Conservation (phyloP, 2,113 vertebrate species). For the Meriones unguiculatus region DNA sequence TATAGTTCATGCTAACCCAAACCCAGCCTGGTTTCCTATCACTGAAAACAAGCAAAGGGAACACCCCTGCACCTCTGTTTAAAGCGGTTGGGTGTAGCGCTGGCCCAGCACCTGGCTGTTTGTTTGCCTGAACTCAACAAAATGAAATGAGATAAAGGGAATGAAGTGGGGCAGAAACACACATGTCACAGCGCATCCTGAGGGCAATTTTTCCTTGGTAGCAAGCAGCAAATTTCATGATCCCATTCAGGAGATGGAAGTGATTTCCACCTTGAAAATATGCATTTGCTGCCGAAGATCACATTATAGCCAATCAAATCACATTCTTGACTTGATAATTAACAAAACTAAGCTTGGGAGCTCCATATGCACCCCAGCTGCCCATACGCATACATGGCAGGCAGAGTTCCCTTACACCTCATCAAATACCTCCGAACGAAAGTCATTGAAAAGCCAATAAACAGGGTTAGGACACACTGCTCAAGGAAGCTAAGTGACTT, state of each 20-base stretch:
- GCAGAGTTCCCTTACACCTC: constrained; percentile 81
- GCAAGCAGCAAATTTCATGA: constrained; percentile 70
- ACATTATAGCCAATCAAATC: constrained; percentile 74
- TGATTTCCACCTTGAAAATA: constrained; percentile 77
- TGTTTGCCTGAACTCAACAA: background rate
- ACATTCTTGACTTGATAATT: constrained; percentile 70
- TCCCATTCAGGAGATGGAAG: constrained; percentile 67
- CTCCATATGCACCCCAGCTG: constrained; percentile 60
- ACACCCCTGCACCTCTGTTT: background rate
- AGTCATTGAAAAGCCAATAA: constrained; percentile 84
- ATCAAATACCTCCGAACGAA: constrained; percentile 80
- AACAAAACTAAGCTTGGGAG: constrained; percentile 70
- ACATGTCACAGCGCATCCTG: constrained; percentile 33
- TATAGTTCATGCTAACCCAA: too few species aligned
- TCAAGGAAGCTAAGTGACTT: constrained; percentile 83
- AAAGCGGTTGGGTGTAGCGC: background rate
- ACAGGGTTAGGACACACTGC: constrained; percentile 77
- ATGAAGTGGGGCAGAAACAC: constrained; percentile 31
- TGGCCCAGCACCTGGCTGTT: background rate
- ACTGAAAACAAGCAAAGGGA: background rate
- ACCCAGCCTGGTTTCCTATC: background rate
- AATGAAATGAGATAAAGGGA: constrained; percentile 13
- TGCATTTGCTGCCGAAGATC: constrained; percentile 74
- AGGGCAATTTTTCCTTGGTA: constrained; percentile 67
- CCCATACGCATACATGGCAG: constrained; percentile 69